Evolutionary conservation across 2,113 vertebrate species (phyloP).

Genomic region (Cyprinodon tularosa): DNA sequence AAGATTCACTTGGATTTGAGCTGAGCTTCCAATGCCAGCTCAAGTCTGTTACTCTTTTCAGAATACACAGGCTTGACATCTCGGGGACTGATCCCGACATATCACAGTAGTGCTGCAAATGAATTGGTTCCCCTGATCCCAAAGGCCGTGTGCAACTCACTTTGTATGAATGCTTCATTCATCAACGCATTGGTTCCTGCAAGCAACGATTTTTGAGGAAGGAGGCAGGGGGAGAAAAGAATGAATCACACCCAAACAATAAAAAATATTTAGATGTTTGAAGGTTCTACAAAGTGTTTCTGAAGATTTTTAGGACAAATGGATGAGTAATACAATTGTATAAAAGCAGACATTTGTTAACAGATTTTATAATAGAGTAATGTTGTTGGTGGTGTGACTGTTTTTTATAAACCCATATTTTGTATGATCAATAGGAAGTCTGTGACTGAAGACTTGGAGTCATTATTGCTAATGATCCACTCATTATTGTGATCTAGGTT

Average conservation of each 20-base stretch:
- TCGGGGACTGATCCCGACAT: conserved; percentile 69
- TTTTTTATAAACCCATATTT: too few species aligned
- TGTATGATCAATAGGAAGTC: too few species aligned
- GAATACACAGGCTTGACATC: conserved; percentile 62
- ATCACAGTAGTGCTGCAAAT: conserved; percentile 71
- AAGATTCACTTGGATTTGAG: conserved; percentile 51
- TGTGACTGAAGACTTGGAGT: too few species aligned
- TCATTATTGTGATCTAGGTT: too few species aligned
- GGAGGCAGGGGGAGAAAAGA: conserved; percentile 4
- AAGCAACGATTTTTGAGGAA: conserved; percentile 53
- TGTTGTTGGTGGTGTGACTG: too few species aligned
- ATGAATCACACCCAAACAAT: conserved; percentile 13
- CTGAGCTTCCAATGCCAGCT: conserved; percentile 43
- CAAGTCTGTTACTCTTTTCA: conserved; percentile 46
- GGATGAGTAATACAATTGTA: background rate
- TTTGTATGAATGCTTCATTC: conserved; percentile 79
- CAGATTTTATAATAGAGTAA: too few species aligned
- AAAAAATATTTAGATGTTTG: background rate
- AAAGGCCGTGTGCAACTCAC: conserved; percentile 76
- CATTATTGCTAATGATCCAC: too few species aligned
- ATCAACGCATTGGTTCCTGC: conserved; percentile 65
- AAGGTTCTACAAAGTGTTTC: conserved; percentile 29
- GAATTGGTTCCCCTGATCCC: conserved; percentile 72
- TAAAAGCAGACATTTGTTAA: too few species aligned
- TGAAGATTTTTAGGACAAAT: conserved; percentile 26